These are phyloP conservation scores for Sipha flava DNA, from an alignment of 1,140 invertebrate species.

Conservation along the genomic window DNA sequence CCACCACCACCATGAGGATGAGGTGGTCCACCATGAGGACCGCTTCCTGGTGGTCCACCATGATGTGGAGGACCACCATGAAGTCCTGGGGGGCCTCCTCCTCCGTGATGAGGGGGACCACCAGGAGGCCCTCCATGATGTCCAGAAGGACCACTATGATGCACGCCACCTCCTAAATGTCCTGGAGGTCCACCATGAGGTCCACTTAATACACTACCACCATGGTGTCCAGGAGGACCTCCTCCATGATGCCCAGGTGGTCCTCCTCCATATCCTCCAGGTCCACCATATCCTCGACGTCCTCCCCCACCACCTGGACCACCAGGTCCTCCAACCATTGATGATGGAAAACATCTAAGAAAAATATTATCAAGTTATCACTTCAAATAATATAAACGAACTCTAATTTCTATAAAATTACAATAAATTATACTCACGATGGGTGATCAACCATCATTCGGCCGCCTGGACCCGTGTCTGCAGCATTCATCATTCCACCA, in stretches of 20 bases:
- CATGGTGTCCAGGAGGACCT: background rate
- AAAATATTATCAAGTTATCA: background rate
- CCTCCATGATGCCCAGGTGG: background rate
- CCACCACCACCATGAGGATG: background rate
- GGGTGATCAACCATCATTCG: constrained; percentile 18
- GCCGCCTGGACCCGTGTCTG: background rate
- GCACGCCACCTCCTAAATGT: background rate
- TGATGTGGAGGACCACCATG: background rate
- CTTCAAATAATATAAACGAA: too few relatives aligned
- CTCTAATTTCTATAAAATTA: background rate
- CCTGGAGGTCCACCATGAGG: background rate
- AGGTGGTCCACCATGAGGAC: background rate
- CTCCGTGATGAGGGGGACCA: background rate
- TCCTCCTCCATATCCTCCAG: background rate
- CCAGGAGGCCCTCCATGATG: background rate
- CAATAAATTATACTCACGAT: background rate
- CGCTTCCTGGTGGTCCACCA: background rate
- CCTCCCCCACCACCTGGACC: background rate
- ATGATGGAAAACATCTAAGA: constrained; percentile 2
- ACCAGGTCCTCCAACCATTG: background rate
- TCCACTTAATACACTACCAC: background rate
- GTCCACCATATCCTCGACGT: background rate
- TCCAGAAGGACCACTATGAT: background rate
- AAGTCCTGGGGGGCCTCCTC: background rate
- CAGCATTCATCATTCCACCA: background rate